Base-by-base conservation (phyloP, 2,113 vertebrate species). In the Nothoprocta pentlandii region DNA sequence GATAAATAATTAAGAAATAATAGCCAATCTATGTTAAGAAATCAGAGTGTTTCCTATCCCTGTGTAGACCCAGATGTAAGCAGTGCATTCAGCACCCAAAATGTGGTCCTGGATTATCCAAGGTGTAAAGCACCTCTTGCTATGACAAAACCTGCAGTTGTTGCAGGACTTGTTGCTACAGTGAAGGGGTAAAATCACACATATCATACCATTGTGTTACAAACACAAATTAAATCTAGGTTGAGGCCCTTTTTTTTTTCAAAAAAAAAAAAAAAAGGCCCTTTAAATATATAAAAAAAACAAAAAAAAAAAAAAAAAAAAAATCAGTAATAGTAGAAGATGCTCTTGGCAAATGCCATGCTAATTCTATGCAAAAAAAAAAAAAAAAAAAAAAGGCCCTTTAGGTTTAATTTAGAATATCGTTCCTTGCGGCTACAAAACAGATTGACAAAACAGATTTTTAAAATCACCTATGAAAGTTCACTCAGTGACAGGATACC, bases 381-480 rank as follows among this genome's bases (percentile, higher is more conserved):
- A 62, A 63, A 34, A 34, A 34, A 39, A 77, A 74, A 87, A 83
- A 41, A 22, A 39, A 6, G 53, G 17, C 53, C 69, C 25, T 10
- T 90, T 95, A 92, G 30, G 30, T 90, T 95, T 90, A 93, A 94
- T 95, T 93, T 94, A 85, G 85, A 90, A 77, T 90, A 68, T 95
- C 83, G 76, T 94, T 91, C 66, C 58, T 84, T 39, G 10, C 62
- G 80, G 77, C 66, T 85, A 59, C 80, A 70, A 66, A 85, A 39
- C 49, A 96, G 67, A 95, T 94, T 93, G 88, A 93, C 54, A 95
- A 96, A 95, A 92, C 92, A 97, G 95, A 90, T 86, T 85, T 90
- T 92, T 89, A 4, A 93, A 95, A 87, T 87, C 77, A 96, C 83
- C 93, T 94, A 89, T 80, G 92, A 92, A 95, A 94, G 58, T 90